A percentile compares a stretch with the other conserved stretches of the same genome.
phyloP scores from a whole-genome alignment of 2,113 vertebrate species.

The Xyrauchen texanus region DNA sequence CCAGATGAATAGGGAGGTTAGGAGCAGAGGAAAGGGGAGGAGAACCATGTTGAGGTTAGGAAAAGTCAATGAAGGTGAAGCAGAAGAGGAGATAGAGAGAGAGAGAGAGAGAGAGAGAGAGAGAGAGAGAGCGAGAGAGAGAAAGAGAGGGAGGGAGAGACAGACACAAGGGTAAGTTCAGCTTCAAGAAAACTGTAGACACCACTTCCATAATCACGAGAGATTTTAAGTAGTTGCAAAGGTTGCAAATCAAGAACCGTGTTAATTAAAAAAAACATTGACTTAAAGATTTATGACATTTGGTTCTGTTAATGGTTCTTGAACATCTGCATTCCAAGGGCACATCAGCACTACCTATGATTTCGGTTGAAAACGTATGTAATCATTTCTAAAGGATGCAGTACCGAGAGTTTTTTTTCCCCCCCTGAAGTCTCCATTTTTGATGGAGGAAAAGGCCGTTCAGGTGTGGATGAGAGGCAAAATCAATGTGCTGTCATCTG shows the following conservation, averaged over 20 bases:
- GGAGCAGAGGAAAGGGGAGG: background rate
- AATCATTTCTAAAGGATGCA: too few species aligned
- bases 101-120: constrained; percentile 40
- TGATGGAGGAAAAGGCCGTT: too few species aligned
- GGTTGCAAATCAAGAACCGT: background rate
- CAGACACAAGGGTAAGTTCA: constrained; percentile 27
- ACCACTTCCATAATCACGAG: background rate
- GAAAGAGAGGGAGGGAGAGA: constrained; percentile 5
- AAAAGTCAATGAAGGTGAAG: constrained; percentile 47
- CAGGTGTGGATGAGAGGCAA: too few species aligned
- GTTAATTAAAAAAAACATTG: background rate
- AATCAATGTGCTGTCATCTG: too few species aligned
- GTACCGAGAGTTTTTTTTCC: too few species aligned
- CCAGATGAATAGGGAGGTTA: constrained; percentile 39
- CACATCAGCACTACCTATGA: too few species aligned
- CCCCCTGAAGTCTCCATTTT: too few species aligned
- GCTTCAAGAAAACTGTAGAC: constrained; percentile 29
- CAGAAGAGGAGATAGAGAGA: constrained; percentile 34
- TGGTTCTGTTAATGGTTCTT: too few species aligned
- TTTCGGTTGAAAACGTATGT: too few species aligned
- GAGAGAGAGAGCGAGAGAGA: constrained; percentile 31
- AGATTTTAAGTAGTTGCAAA: background rate
- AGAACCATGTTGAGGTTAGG: constrained; percentile 34
- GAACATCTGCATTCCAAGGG: too few species aligned
- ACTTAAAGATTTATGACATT: too few species aligned